These are phyloP conservation scores for Trichosurus vulpecula DNA, from an alignment of 2,797 vertebrate genomes.

Conservation along the genomic window DNA sequence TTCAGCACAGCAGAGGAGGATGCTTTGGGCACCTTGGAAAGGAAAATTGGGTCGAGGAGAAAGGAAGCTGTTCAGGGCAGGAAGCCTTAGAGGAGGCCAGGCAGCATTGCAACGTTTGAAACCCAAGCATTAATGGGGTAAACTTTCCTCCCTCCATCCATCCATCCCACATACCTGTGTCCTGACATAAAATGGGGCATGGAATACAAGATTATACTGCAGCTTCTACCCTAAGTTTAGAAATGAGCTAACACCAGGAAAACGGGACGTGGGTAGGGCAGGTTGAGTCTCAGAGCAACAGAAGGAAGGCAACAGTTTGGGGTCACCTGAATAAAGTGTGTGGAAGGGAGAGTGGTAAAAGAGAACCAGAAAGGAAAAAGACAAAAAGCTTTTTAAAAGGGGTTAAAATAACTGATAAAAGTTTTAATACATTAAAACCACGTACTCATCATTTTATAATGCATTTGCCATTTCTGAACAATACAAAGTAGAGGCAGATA, in stretches of 20 bases:
- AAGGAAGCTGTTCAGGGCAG: background rate
- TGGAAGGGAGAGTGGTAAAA: background rate
- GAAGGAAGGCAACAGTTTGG: background rate
- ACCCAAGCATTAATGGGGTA: background rate
- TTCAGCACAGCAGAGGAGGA: background rate
- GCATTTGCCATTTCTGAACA: slow-evolving; percentile 73
- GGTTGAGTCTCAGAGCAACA: background rate
- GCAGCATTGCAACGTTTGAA: too few species aligned
- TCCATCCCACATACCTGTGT: background rate
- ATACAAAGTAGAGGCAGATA: slow-evolving; percentile 78
- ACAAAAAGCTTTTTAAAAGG: slow-evolving; percentile 27
- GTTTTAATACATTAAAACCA: slow-evolving; percentile 62
- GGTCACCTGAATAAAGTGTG: background rate
- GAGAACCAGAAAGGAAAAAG: slow-evolving; percentile 15
- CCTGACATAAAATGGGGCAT: background rate
- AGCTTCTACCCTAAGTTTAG: background rate
- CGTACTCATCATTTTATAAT: slow-evolving; percentile 60
- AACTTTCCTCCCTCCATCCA: background rate
- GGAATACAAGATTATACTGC: background rate
- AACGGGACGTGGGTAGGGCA: background rate
- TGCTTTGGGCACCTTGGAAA: background rate
- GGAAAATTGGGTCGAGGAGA: background rate
- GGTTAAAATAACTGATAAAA: slow-evolving; percentile 50
- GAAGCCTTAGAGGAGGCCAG: background rate
- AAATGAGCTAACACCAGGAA: background rate